These are phyloP conservation scores for Dysdera silvatica DNA, from an alignment of 1,140 invertebrate genomes.

Conservation along the genomic window DNA sequence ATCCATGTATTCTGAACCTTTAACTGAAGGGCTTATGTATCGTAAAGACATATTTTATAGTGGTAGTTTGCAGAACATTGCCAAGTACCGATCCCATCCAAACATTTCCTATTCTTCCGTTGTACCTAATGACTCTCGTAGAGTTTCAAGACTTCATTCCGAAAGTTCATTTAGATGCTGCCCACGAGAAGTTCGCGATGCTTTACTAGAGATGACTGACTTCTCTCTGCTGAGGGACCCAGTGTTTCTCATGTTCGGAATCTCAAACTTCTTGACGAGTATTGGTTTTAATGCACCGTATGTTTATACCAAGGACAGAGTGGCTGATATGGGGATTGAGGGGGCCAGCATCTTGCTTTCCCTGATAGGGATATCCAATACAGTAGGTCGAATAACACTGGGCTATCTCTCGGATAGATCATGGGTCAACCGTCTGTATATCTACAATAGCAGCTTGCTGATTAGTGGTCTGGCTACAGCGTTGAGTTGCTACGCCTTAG, in stretches of 20 bases:
- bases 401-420: constrained; percentile 78
- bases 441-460: constrained; percentile 81
- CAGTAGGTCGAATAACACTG: constrained; percentile 73
- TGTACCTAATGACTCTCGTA: background rate
- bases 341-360: constrained; percentile 60
- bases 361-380: constrained; percentile 76
- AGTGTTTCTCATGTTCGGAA: constrained; percentile 79
- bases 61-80: constrained; percentile 63
- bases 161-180: constrained; percentile 32
- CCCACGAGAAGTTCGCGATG: constrained; percentile 50
- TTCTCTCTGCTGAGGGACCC: constrained; percentile 71
- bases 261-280: constrained; percentile 91
- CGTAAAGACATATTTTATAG: constrained; percentile 79
- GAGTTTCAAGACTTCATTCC: no score
- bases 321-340: constrained; percentile 51
- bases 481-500: constrained; percentile 60
- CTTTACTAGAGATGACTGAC: constrained; percentile 74
- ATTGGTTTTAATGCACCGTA: constrained; percentile 95
- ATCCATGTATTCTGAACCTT: background rate
- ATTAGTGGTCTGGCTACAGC: constrained; percentile 61
- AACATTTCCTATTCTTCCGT: constrained; percentile 18
- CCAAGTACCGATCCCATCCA: constrained; percentile 44
- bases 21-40: constrained; percentile 49
- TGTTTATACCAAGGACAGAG: constrained; percentile 66
- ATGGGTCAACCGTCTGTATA: constrained; percentile 72